Evolutionary conservation across 2,888 invertebrate species (phyloP).

Genomic region (Aphidoletes aphidimyza): DNA sequence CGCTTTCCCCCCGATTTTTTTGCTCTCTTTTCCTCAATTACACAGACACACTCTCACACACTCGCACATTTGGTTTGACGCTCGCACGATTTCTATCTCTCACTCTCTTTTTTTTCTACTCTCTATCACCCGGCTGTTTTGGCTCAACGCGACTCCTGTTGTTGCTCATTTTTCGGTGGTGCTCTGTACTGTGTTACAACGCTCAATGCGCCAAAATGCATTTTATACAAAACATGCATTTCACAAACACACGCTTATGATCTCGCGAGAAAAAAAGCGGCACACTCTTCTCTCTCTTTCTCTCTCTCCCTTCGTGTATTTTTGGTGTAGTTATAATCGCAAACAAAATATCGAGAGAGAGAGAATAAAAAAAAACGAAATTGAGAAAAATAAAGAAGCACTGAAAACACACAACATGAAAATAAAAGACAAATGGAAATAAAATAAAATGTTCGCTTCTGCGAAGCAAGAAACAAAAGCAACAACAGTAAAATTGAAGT

Average conservation of each 20-base stretch:
- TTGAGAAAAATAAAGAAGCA: neutral
- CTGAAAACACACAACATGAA: neutral
- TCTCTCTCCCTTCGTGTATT: neutral
- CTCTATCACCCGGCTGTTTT: too few species aligned
- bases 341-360: neutral
- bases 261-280: neutral
- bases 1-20: neutral
- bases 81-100: too few species aligned
- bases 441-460: constrained; percentile 14
- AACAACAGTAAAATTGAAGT: constrained; percentile 40
- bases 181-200: neutral
- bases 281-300: neutral
- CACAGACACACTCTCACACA: too few species aligned
- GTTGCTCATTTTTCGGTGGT: constrained; percentile 22
- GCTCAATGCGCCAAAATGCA: constrained; percentile 40
- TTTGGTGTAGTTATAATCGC: too few species aligned
- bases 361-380: neutral
- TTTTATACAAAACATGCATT: too few species aligned
- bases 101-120: neutral
- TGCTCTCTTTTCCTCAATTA: neutral
- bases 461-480: constrained; percentile 51
- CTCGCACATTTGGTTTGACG: too few species aligned
- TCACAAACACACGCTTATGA: constrained; percentile 24
- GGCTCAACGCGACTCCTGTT: neutral
- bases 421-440: constrained; percentile 23